Evolutionary conservation across 1,140 invertebrate genomes (phyloP), one percentile per base, ranked within the genome.

Genomic region (Dryas iulia): DNA sequence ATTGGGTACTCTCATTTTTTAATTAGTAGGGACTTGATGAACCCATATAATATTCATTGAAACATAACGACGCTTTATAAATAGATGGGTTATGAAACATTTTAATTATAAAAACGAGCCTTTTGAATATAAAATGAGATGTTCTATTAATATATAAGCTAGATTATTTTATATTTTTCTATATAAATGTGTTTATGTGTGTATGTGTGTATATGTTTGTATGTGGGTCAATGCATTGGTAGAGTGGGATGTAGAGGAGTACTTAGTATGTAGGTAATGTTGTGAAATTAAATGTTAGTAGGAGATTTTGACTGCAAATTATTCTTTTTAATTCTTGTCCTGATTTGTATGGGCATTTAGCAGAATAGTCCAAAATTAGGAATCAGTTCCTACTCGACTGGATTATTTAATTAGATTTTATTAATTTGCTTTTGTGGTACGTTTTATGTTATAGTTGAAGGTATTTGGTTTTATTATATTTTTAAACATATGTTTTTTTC

Each of bases 41-140:
- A 21, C 21, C 39, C 35, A 39, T 18, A 47, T 47, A 47, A 47
- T 8, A 47, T 47, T 47, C 39, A 47, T 47, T 47, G 14, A 47
- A 47, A 47, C n/a, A 47, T 7, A 47, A 47, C 39, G 39, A 47
- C 39, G 39, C 39, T 47, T 21, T 47, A 47, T 47, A 47, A 47
- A 47, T 47, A 47, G 39, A 47, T 47, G 8, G n/a, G 39, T 47
- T 47, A 18, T 47, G 39, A 47, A 47, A 47, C 39, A 47, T 47
- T 47, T 47, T 47, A 47, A 47, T 47, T 47, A 47, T 47, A 47
- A 47, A 47, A 47, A 47, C 21, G 39, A 21, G 8, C 18, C 39
- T 47, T 47, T 47, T 47, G 14, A 47, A 47, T 47, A 18, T 10
- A 47, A 47, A 47, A 47, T 47, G 39, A 47, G 14, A 47, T 47